Conservation (phyloP, 2,113 vertebrate species). For the Oreochromis tanganicae region DNA sequence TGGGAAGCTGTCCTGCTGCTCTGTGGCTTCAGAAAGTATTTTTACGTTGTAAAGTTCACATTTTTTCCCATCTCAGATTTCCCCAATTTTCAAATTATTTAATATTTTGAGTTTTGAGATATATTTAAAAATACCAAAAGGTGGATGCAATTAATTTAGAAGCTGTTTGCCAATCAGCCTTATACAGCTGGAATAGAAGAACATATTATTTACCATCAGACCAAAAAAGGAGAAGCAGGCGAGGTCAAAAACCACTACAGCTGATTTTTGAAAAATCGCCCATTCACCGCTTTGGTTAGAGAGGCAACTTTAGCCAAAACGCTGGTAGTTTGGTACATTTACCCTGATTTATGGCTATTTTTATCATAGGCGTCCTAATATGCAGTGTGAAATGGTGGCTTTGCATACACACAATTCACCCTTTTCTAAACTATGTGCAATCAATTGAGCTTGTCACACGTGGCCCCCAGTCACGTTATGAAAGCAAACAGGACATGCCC, state of each 20-base stretch:
- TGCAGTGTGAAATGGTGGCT: neutral
- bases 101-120: neutral
- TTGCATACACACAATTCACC: neutral
- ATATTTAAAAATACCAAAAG: neutral
- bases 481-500: neutral
- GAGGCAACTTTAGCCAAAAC: neutral
- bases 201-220: neutral
- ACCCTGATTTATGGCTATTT: neutral
- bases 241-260: neutral
- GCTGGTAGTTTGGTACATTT: neutral
- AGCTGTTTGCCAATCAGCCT: neutral
- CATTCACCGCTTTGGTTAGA: neutral
- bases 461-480: neutral
- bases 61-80: neutral
- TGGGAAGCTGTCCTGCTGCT: accelerated
- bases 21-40: neutral
- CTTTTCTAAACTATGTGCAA: neutral
- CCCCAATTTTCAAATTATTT: neutral
- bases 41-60: neutral
- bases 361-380: neutral
- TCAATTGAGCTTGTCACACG: neutral
- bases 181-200: neutral
- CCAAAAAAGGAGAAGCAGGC: neutral
- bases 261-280: neutral
- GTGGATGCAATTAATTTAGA: neutral